Conservation (phyloP, 2,888 invertebrate species). For the Caenorhabditis sp. region DNA sequence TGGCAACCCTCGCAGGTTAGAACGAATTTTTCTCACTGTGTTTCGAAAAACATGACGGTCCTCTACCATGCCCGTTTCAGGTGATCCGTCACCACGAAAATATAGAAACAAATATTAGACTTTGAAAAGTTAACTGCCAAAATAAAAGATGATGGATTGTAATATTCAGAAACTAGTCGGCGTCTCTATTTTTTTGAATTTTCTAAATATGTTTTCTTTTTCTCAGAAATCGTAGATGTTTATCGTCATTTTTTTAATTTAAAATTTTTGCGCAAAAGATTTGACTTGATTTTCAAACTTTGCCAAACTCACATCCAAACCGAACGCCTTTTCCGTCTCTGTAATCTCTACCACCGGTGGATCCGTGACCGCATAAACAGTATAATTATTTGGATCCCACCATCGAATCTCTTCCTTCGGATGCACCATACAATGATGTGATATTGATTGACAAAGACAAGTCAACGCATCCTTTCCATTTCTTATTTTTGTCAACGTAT, state of each 20-base stretch:
- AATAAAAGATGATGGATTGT: too few relatives aligned
- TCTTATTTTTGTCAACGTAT: conserved; percentile 47
- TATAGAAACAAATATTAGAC: too few relatives aligned
- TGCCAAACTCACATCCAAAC: conserved; percentile 50
- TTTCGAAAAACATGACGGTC: too few relatives aligned
- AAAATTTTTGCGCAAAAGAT: not conserved
- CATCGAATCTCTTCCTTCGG: conserved; percentile 62
- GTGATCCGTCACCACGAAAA: too few relatives aligned
- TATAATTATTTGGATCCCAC: conserved; percentile 70
- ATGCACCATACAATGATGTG: conserved; percentile 68
- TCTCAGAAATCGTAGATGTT: not conserved
- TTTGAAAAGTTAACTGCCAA: too few relatives aligned
- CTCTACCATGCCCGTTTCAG: too few relatives aligned
- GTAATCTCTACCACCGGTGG: conserved; percentile 49
- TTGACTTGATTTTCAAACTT: too few relatives aligned
- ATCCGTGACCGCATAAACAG: conserved; percentile 65
- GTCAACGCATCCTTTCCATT: conserved; percentile 29
- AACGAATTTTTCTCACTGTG: too few relatives aligned
- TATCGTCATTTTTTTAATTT: not conserved
- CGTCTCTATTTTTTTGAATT: too few relatives aligned
- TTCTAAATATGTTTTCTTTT: too few relatives aligned
- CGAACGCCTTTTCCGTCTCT: conserved; percentile 64
- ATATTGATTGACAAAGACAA: conserved; percentile 69
- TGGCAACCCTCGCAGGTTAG: too few relatives aligned
- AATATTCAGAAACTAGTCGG: too few relatives aligned